These are phyloP conservation scores for Trididemnum nubilum DNA, from an alignment of 23 tunicate species.

Conservation along the genomic window DNA sequence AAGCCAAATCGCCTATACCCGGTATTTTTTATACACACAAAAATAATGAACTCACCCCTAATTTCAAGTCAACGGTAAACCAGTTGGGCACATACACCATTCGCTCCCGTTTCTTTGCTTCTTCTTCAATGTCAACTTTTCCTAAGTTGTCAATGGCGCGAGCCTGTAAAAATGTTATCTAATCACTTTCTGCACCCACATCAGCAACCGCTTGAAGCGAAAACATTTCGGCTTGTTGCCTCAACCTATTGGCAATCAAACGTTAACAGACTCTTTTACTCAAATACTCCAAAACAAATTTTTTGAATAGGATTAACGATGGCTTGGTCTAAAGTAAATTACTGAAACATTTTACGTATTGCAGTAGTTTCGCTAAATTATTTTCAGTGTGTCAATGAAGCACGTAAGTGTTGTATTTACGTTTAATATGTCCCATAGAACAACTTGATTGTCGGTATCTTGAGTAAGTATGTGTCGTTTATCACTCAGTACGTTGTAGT, in stretches of 20 bases:
- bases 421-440: constrained; percentile 82
- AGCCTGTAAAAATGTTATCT: constrained; percentile 40
- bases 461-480: constrained; percentile 87
- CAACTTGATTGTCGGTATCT: constrained; percentile 66
- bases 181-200: background rate
- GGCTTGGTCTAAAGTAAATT: no score
- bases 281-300: no score
- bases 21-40: no score
- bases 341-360: no score
- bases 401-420: no score
- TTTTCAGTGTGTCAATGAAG: no score
- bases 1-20: no score
- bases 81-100: constrained; percentile 94
- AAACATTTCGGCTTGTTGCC: no score
- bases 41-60: constrained; percentile 69
- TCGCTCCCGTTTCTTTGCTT: constrained; percentile 50
- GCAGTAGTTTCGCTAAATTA: no score
- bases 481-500: constrained; percentile 77
- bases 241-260: no score
- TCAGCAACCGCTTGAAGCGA: background rate
- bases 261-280: no score
- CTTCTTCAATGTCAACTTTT: constrained; percentile 67
- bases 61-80: constrained; percentile 90
- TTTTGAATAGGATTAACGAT: no score
- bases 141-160: constrained; percentile 56